These are phyloP conservation scores for Eumaeus atala DNA, from an alignment of 1,140 invertebrate genomes.

Conservation along the genomic window DNA sequence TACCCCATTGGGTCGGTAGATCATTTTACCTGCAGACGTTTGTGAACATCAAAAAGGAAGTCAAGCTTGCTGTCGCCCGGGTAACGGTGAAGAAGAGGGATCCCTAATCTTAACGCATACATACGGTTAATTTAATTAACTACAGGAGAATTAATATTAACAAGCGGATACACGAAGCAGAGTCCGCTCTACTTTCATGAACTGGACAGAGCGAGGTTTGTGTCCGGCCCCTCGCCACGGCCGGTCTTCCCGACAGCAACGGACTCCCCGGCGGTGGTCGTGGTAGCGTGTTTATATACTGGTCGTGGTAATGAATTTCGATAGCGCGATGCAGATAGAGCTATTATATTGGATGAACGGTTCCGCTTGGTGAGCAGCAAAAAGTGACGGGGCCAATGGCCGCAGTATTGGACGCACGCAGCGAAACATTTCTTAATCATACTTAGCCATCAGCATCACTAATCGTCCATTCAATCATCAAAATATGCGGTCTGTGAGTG, in stretches of 20 bases:
- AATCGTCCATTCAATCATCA: no score
- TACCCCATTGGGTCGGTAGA: no score
- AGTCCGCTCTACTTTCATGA: not conserved
- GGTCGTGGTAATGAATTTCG: not conserved
- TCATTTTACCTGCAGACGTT: no score
- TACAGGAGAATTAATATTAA: not conserved
- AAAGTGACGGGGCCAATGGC: no score
- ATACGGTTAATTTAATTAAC: slow-evolving; percentile 51
- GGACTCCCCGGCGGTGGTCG: not conserved
- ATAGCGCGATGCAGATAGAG: slow-evolving; percentile 1
- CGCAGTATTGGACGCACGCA: no score
- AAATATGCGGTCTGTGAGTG: no score
- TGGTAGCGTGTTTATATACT: not conserved
- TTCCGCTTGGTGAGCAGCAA: no score
- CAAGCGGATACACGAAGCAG: slow-evolving; percentile 6
- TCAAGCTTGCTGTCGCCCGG: slow-evolving; percentile 61
- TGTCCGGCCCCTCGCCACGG: not conserved
- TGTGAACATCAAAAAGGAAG: slow-evolving; percentile 47
- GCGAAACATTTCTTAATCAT: no score
- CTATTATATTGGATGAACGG: not conserved
- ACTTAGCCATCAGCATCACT: no score
- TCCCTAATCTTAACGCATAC: slow-evolving; percentile 67
- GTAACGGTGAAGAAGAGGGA: slow-evolving; percentile 56
- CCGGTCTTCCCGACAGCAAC: slow-evolving; percentile 8
- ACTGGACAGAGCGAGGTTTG: not conserved